Evolutionary conservation across 1,140 invertebrate species (phyloP).

Genomic region (Xylocopa sonorina): DNA sequence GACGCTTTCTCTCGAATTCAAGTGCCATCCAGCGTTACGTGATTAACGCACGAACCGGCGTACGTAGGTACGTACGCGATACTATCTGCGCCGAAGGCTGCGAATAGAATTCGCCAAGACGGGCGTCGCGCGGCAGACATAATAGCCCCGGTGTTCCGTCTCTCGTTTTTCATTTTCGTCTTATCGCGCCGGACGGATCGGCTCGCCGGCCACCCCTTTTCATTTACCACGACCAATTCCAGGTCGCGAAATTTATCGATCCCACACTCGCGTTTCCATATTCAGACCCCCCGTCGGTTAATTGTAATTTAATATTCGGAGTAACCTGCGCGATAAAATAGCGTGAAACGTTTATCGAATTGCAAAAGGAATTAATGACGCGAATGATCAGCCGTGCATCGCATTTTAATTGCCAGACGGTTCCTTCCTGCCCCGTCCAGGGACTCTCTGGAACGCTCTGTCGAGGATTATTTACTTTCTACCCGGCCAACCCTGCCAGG

Average conservation of each 20-base stretch:
- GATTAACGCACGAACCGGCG: slow-evolving; percentile 55
- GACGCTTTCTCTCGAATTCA: slow-evolving; percentile 50
- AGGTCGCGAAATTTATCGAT: background rate
- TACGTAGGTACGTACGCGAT: slow-evolving; percentile 33
- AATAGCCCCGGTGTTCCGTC: slow-evolving; percentile 17
- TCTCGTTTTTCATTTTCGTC: slow-evolving; percentile 49
- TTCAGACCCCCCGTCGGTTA: background rate
- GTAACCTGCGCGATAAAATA: background rate
- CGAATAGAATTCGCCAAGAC: slow-evolving; percentile 46
- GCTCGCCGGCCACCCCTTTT: no score
- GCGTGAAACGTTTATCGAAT: background rate
- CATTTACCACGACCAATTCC: background rate
- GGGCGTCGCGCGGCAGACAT: slow-evolving; percentile 6
- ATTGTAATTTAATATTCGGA: background rate
- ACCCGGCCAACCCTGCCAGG: background rate
- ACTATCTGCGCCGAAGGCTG: slow-evolving; percentile 37
- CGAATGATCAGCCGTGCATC: background rate
- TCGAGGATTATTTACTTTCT: slow-evolving; percentile 34
- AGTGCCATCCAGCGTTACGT: slow-evolving; percentile 48
- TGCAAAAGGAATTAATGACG: background rate
- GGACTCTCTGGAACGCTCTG: background rate
- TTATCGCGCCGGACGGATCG: slow-evolving; percentile 41
- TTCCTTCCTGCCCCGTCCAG: slow-evolving; percentile 1
- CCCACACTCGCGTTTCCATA: background rate
- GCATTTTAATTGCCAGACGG: background rate